A percentile compares a stretch with the other conserved stretches of the same genome.
Evolutionary conservation across 2,888 invertebrate species (phyloP).

Genomic region (Tricholauxania praeusta): DNA sequence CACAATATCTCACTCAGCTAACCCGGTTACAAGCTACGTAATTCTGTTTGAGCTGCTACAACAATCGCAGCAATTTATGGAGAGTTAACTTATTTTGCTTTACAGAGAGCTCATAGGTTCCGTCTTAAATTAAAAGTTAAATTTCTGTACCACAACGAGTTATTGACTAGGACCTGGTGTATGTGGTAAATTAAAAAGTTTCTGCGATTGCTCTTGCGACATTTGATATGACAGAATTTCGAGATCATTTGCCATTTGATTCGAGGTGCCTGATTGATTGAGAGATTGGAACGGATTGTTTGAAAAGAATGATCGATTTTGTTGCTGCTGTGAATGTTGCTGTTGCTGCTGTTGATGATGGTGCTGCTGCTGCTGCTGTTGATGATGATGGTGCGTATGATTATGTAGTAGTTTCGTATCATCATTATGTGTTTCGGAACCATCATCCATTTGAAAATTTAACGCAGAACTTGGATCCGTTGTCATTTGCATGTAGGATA

Average conservation of each 20-base stretch:
- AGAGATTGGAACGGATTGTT: constrained; percentile 56
- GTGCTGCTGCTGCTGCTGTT: constrained; percentile 38
- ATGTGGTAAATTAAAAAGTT: constrained; percentile 64
- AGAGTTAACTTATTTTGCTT: too few species aligned
- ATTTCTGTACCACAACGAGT: neutral
- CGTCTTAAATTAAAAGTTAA: too few species aligned
- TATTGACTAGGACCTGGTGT: constrained; percentile 53
- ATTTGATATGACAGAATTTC: constrained; percentile 68
- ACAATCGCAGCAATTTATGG: too few species aligned
- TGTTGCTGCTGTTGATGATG: constrained; percentile 37
- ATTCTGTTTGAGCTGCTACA: too few species aligned
- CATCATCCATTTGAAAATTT: constrained; percentile 63
- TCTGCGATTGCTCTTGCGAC: constrained; percentile 67
- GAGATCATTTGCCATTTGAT: constrained; percentile 62
- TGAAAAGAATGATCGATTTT: constrained; percentile 51
- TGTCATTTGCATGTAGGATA: constrained; percentile 66
- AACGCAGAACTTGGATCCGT: constrained; percentile 59
- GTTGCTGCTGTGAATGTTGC: constrained; percentile 40
- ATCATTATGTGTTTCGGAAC: constrained; percentile 57
- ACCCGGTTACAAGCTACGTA: too few species aligned
- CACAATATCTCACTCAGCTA: too few species aligned
- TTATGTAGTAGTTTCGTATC: constrained; percentile 53
- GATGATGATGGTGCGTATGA: constrained; percentile 34
- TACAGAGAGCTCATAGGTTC: too few species aligned
- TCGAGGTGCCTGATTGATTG: constrained; percentile 45